A percentile compares a stretch with the other conserved stretches of the same genome.
These are phyloP conservation scores for Embidobia sp. DNA, from an alignment of 2,888 invertebrate species.

Conservation along the genomic window DNA sequence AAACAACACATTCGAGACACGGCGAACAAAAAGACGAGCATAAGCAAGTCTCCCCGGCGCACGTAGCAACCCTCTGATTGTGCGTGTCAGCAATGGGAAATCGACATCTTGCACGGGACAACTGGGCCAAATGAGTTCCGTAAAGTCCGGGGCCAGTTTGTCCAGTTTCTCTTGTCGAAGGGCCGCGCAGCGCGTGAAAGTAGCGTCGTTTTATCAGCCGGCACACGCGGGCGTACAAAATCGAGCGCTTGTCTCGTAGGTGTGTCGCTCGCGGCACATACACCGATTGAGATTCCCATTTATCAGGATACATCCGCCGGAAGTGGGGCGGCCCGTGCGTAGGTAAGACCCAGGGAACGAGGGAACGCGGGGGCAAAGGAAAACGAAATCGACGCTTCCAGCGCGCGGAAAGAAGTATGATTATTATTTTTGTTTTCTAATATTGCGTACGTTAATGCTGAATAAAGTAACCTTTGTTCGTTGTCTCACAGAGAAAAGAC, in stretches of 20 bases:
- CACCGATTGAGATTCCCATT: slow-evolving; percentile 78
- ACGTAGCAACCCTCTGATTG: neutral
- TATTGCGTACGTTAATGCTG: no score
- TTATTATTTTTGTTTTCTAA: neutral
- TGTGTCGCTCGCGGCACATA: slow-evolving; percentile 71
- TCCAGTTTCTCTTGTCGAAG: slow-evolving; percentile 25
- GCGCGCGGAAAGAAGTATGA: slow-evolving; percentile 29
- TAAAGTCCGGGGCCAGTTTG: slow-evolving; percentile 47
- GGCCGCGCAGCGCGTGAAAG: slow-evolving; percentile 30
- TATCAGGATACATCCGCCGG: slow-evolving; percentile 81
- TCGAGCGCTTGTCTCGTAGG: slow-evolving; percentile 66
- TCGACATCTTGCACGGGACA: slow-evolving; percentile 17
- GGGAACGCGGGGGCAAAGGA: slow-evolving; percentile 45
- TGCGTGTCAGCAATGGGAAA: slow-evolving; percentile 9
- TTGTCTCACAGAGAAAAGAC: no score
- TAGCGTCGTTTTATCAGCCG: slow-evolving; percentile 42
- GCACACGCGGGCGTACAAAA: slow-evolving; percentile 53
- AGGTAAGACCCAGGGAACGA: slow-evolving; percentile 74
- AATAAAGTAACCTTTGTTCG: no score
- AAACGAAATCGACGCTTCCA: slow-evolving; percentile 52
- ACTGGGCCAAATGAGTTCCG: slow-evolving; percentile 55
- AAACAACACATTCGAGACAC: no score
- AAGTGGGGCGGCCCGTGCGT: slow-evolving; percentile 80
- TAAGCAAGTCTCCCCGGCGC: no score
- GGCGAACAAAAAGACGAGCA: no score